phyloP scores from a whole-genome alignment of 1,140 invertebrate genomes.

The Aplysia californica region DNA sequence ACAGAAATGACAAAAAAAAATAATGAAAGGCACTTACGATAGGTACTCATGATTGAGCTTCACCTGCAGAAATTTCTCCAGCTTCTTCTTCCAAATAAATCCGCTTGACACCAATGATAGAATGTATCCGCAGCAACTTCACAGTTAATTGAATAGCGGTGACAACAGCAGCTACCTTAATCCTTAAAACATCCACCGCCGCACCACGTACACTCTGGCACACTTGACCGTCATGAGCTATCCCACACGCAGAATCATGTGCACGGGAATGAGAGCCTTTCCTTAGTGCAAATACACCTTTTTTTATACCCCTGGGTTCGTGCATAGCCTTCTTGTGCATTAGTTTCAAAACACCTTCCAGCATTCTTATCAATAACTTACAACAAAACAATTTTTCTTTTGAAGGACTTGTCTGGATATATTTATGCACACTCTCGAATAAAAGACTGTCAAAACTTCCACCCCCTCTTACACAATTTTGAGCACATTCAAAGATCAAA shows the following conservation, averaged over 20 bases:
- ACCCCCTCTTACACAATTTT: conserved; percentile 21
- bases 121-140: not conserved
- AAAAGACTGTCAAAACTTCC: conserved; percentile 32
- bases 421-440: not conserved
- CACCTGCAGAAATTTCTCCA: not conserved
- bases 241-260: not conserved
- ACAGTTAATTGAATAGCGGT: not conserved
- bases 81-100: not conserved
- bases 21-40: not conserved
- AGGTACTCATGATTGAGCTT: not conserved
- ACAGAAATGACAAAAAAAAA: not conserved
- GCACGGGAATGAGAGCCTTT: not conserved
- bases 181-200: conserved; percentile 27
- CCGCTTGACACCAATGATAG: conserved; percentile 1
- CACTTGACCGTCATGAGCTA: conserved; percentile 9
- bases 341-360: conserved; percentile 26
- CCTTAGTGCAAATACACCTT: not conserved
- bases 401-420: not conserved
- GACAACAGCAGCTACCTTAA: conserved; percentile 18
- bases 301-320: not conserved
- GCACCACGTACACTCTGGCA: conserved; percentile 10
- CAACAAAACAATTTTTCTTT: not conserved
- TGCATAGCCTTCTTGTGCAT: conserved; percentile 5
- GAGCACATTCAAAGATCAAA: not conserved
- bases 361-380: conserved; percentile 20